Evolutionary conservation across 2,113 vertebrate species (phyloP), one percentile per base, ranked within the genome.

Genomic region (Promerops cafer): DNA sequence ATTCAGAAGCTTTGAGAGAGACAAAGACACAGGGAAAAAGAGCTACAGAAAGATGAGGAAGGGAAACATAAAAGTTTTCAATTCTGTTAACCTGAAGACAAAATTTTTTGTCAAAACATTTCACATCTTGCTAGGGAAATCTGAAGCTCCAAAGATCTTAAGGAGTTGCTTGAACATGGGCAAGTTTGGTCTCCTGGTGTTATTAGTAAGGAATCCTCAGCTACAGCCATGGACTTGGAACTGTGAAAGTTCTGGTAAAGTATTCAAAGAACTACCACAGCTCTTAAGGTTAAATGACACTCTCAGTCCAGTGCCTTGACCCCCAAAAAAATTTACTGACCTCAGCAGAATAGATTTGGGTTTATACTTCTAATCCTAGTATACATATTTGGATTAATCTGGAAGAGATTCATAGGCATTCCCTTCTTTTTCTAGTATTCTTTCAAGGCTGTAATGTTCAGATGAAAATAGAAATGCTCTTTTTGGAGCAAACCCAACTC

Each of bases 151-250:
- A 1, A 68, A 61, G n/a, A 57, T 35, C 17, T 80, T 70, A 59
- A 50, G 66, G 21, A 33, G 10, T 22, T 7, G 0, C 7, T 49
- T 1, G 2, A 86, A 83, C 4, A 59, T 1, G 1, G 15, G 5
- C 1, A 3, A 47, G 42, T 54, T 81, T 5, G 4, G 60, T 42
- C 16, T 80, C 13, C 42, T 64, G 52, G 13, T n/a, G 20, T 30
- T 53, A 52, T 39, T 17, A 72, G 27, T 7, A 47, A 90, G 47
- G 39, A 93, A 81, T 63, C 27, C 17, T 86, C 54, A n/a, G 16
- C 4, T 6, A 57, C 19, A 64, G 21, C 16, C 1, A 1, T 10
- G 8, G 56, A 84, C 12, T 13, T 57, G 14, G 20, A 80, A 75
- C 7, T 5, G 1, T 37, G 23, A 64, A 79, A 42, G 19, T 59